Conservation (phyloP, 2,113 vertebrate species). For the Salvelinus alpinus region DNA sequence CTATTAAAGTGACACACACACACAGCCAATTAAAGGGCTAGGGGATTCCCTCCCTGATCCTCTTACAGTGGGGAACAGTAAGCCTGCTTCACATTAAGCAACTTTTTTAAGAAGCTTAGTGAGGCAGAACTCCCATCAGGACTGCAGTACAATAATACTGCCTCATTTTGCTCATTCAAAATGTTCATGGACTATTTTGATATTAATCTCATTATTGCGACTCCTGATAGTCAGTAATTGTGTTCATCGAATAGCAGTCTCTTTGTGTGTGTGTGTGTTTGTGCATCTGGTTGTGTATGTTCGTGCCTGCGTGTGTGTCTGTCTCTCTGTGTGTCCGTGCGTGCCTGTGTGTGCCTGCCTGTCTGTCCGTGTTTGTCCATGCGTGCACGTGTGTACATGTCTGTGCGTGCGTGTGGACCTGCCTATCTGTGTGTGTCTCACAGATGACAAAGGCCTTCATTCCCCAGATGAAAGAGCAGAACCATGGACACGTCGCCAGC, state of each 20-base stretch:
- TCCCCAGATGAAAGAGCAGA: constrained; percentile 60
- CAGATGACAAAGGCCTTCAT: constrained; percentile 68
- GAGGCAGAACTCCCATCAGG: not conserved
- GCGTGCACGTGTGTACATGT: not conserved
- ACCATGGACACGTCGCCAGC: constrained; percentile 63
- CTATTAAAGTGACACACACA: not conserved
- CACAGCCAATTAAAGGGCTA: not conserved
- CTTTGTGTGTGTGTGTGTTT: not conserved
- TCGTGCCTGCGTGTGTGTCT: not conserved
- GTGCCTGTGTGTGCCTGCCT: not conserved
- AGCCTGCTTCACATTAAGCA: constrained; percentile 35
- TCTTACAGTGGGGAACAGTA: constrained; percentile 46
- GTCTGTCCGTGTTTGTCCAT: not conserved
- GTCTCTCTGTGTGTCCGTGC: too few species aligned
- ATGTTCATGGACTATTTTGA: too few species aligned
- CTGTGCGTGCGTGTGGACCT: not conserved
- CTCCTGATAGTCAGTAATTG: too few species aligned
- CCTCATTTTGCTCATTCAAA: not conserved
- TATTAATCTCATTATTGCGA: too few species aligned
- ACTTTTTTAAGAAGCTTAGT: constrained; percentile 25
- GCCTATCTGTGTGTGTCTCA: not conserved
- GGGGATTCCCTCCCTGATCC: constrained; percentile 38
- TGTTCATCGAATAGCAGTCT: too few species aligned
- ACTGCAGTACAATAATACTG: too few species aligned
- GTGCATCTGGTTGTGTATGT: too few species aligned